Evolutionary conservation across 2,113 vertebrate genomes (phyloP).

Genomic region (cattle (Bos taurus)): DNA sequence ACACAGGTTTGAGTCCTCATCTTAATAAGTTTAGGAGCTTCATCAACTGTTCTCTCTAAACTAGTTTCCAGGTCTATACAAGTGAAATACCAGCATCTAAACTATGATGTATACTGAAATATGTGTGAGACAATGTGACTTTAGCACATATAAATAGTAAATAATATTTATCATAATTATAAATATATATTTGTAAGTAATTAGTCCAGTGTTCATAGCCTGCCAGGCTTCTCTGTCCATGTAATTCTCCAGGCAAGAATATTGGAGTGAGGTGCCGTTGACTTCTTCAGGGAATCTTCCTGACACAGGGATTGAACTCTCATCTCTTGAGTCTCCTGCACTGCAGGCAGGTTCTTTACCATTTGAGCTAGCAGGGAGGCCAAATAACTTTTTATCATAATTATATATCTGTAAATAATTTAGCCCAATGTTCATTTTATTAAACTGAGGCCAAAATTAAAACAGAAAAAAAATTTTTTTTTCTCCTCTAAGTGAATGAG

Average conservation of each 20-base stretch:
- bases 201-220: neutral
- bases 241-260: neutral
- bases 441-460: neutral
- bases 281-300: neutral
- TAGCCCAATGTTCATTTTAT: neutral
- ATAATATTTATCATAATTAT: neutral
- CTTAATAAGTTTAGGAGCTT: neutral
- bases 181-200: neutral
- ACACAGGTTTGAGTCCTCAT: neutral
- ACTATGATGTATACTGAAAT: neutral
- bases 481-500: neutral
- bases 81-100: neutral
- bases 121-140: neutral
- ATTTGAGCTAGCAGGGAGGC: neutral
- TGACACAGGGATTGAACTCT: neutral
- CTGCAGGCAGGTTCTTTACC: neutral
- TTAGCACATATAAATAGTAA: neutral
- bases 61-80: neutral
- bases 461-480: neutral
- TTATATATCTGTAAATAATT: neutral
- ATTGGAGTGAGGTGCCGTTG: neutral
- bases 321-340: neutral
- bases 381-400: neutral
- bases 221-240: neutral
- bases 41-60: neutral